Conservation (phyloP, 2,888 invertebrate species). For the Aspidiotus rigidus region DNA sequence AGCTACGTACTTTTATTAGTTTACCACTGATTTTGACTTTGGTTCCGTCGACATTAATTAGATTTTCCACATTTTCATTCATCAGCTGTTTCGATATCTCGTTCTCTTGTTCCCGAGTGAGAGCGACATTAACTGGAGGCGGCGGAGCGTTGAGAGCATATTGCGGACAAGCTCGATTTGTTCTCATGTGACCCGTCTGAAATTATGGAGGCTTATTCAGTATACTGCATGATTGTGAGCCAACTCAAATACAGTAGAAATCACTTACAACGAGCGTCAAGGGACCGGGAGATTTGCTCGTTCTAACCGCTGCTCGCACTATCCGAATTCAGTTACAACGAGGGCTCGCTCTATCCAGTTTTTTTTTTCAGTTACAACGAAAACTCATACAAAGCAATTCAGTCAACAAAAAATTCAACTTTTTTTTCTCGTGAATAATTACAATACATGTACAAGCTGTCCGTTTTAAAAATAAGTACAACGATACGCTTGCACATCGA, state of each 20-base stretch:
- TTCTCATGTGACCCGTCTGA: slow-evolving; percentile 59
- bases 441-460: no score
- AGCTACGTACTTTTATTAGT: slow-evolving; percentile 58
- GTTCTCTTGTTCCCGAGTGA: slow-evolving; percentile 71
- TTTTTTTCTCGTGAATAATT: no score
- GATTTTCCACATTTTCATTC: slow-evolving; percentile 70
- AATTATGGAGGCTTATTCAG: not conserved
- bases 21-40: slow-evolving; percentile 85
- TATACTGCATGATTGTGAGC: not conserved
- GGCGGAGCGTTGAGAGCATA: slow-evolving; percentile 57
- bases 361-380: no score
- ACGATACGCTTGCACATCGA: no score
- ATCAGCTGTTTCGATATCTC: slow-evolving; percentile 62
- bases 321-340: not conserved
- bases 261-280: no score
- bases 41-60: slow-evolving; percentile 89
- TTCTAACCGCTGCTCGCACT: no score
- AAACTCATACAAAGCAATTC: no score
- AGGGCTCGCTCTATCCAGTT: not conserved
- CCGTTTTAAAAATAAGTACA: no score
- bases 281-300: no score
- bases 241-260: no score
- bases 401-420: no score
- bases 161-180: slow-evolving; percentile 94
- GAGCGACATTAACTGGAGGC: slow-evolving; percentile 57